phyloP scores from a whole-genome alignment of 2,113 vertebrate species.

The Diphyllodes magnificus region DNA sequence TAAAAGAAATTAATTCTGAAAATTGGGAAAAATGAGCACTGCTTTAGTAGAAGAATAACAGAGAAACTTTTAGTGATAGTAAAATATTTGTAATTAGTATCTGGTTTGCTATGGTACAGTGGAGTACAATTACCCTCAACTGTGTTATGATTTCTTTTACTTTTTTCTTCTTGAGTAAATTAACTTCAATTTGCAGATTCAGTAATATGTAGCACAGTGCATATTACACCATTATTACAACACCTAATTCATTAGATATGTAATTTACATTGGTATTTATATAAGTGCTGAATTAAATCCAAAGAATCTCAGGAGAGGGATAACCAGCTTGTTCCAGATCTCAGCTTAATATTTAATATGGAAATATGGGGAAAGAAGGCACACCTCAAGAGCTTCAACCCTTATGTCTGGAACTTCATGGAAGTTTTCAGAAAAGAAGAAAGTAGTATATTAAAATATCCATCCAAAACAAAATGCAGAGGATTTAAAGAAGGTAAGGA shows the following conservation, averaged over 20 bases:
- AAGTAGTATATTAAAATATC: background rate
- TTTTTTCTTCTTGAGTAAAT: conserved; percentile 24
- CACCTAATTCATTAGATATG: background rate
- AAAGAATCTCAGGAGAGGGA: background rate
- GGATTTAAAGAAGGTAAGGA: background rate
- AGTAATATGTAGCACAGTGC: background rate
- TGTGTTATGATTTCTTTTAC: background rate
- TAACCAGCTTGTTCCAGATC: background rate
- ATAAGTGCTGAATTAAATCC: conserved; percentile 5
- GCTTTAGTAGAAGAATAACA: background rate
- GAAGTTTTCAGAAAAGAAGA: background rate
- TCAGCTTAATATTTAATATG: background rate
- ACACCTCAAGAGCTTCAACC: background rate
- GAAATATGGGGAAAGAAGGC: background rate
- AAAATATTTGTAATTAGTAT: background rate
- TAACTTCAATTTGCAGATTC: conserved; percentile 32
- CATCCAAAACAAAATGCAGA: background rate
- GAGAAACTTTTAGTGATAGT: background rate
- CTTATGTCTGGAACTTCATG: background rate
- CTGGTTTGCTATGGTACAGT: background rate
- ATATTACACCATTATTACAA: conserved; percentile 21
- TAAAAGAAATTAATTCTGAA: background rate
- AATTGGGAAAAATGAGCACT: background rate
- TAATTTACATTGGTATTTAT: conserved; percentile 36
- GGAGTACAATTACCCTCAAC: background rate